A percentile compares a stretch with the other conserved stretches of the same genome.
phyloP scores from a whole-genome alignment of 2,113 vertebrate genomes.

The Saiga tatarica region DNA sequence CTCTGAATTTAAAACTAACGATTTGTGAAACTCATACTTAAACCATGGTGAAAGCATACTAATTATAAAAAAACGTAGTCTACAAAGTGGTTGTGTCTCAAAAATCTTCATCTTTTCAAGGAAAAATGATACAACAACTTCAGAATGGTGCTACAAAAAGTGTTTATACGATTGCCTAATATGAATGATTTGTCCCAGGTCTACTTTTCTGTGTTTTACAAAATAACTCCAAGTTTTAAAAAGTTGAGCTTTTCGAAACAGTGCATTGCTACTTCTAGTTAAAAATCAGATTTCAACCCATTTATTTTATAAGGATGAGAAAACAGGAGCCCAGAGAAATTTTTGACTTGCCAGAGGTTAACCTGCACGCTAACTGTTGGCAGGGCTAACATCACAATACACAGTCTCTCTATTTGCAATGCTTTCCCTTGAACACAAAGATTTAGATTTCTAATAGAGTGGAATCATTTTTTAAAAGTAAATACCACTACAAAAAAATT shows the following conservation, averaged over 20 bases:
- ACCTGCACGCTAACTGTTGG: background rate
- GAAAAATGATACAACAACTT: background rate
- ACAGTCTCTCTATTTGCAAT: background rate
- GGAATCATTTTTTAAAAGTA: background rate
- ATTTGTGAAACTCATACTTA: conserved; percentile 23
- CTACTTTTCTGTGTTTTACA: conserved; percentile 12
- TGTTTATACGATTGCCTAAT: background rate
- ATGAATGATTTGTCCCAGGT: background rate
- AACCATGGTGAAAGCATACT: background rate
- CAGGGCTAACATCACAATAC: background rate
- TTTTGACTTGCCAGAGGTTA: background rate
- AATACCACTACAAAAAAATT: background rate
- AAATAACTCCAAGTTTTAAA: conserved; percentile 14
- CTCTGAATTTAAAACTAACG: conserved; percentile 30
- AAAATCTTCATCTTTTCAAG: conserved; percentile 4
- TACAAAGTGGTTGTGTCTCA: background rate
- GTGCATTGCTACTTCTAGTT: background rate
- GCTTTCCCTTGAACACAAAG: background rate
- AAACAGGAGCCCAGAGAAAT: conserved; percentile 21
- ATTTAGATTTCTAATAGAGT: background rate
- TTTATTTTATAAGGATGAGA: background rate
- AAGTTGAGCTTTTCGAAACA: background rate
- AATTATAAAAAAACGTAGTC: background rate
- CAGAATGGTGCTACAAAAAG: background rate
- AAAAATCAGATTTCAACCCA: conserved; percentile 38